Conservation (phyloP, 92 coral and sea anemone genomes). For the Bergia sp. region DNA sequence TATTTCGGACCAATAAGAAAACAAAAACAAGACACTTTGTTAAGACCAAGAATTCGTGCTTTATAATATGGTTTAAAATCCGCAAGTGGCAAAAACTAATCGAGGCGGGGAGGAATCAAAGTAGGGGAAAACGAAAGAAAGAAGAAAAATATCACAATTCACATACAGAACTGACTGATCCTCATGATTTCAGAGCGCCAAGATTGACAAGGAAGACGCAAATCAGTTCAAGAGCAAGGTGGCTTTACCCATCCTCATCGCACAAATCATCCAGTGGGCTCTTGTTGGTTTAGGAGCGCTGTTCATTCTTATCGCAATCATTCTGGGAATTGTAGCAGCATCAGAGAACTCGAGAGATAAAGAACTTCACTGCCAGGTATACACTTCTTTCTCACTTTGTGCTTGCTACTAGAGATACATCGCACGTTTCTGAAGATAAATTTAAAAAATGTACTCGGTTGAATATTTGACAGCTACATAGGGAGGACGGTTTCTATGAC, state of each 20-base stretch:
- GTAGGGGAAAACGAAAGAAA: too few species aligned
- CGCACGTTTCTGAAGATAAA: too few species aligned
- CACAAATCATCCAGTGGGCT: slow-evolving; percentile 27
- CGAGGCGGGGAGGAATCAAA: too few species aligned
- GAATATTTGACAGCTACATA: too few species aligned
- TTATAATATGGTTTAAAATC: too few species aligned
- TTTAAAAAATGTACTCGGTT: too few species aligned
- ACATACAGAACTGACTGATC: background rate
- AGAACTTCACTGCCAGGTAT: slow-evolving; percentile 22
- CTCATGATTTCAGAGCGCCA: slow-evolving; percentile 21
- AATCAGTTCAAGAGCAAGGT: slow-evolving; percentile 38
- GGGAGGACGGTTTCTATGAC: too few species aligned
- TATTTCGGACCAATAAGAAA: too few species aligned
- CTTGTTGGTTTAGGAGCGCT: slow-evolving; percentile 32
- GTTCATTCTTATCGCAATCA: slow-evolving; percentile 10
- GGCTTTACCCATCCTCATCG: slow-evolving; percentile 22
- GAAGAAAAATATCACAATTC: too few species aligned
- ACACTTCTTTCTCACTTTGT: background rate
- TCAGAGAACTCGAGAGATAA: background rate
- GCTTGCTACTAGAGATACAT: background rate
- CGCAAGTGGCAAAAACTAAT: too few species aligned
- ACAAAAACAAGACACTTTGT: too few species aligned
- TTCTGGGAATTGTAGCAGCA: background rate
- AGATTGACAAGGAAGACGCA: slow-evolving; percentile 29
- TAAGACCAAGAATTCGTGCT: too few species aligned